phyloP scores from a whole-genome alignment of 2,797 vertebrate species.

The Phaenicophaeus curvirostris region DNA sequence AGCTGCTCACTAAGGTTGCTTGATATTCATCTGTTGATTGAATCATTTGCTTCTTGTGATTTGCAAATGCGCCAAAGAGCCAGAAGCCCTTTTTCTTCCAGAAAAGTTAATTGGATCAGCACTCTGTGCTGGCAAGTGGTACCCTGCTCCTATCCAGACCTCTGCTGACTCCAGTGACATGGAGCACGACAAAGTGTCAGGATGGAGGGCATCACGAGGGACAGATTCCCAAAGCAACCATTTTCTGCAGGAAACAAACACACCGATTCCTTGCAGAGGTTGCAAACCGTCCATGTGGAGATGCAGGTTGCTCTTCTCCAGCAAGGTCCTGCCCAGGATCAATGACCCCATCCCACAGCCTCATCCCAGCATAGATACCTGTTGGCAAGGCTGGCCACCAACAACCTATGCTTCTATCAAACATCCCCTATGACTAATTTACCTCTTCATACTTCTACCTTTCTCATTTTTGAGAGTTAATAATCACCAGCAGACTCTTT shows the following conservation, averaged over 20 bases:
- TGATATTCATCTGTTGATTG: constrained; percentile 54
- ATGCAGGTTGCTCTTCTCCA: background rate
- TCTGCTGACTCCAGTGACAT: accelerated
- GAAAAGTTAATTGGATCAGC: constrained; percentile 67
- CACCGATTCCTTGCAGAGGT: accelerated
- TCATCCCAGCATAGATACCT: accelerated
- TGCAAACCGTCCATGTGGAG: accelerated
- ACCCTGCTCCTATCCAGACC: background rate
- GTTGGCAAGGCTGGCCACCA: accelerated
- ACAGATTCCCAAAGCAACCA: background rate
- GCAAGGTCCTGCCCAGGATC: accelerated
- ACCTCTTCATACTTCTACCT: background rate
- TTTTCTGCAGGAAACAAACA: background rate
- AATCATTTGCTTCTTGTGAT: constrained; percentile 29
- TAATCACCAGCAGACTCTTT: constrained; percentile 27
- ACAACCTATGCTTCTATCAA: background rate
- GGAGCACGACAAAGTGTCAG: accelerated
- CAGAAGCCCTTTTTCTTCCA: constrained; percentile 59
- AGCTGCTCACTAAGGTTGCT: constrained; percentile 23
- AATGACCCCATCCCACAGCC: background rate
- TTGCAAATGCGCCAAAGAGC: constrained; percentile 22
- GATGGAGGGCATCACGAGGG: accelerated
- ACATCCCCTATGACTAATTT: background rate
- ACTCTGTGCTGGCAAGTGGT: background rate
- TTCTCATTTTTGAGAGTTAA: constrained; percentile 43